Conservation (phyloP, 2,797 vertebrate species). For the Sternotherus odoratus region DNA sequence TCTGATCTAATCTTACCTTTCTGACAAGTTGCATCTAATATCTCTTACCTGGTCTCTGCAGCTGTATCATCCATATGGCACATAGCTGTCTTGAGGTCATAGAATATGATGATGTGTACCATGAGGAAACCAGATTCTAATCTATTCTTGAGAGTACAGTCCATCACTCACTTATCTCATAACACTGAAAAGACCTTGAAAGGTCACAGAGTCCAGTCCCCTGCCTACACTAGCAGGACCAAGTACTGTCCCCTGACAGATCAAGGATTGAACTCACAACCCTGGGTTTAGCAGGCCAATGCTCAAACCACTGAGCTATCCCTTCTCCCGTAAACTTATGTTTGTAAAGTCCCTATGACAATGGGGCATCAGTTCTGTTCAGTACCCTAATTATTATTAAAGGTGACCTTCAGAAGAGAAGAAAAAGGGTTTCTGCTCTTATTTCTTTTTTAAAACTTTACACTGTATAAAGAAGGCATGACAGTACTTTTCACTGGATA, state of each 20-base stretch:
- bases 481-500: neutral
- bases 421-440: neutral
- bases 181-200: no score
- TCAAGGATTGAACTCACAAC: no score
- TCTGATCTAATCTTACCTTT: neutral
- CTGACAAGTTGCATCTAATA: neutral
- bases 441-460: neutral
- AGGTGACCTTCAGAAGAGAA: constrained; percentile 4
- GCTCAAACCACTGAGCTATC: no score
- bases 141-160: neutral
- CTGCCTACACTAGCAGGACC: no score
- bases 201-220: no score
- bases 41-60: neutral
- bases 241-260: no score
- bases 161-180: neutral
- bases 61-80: neutral
- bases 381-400: neutral
- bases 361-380: neutral
- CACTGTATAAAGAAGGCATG: neutral
- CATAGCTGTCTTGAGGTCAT: neutral
- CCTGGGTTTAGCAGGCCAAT: no score
- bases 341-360: neutral
- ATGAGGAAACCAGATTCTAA: neutral
- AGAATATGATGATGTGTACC: neutral
- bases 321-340: no score